Conservation (phyloP, 2,888 invertebrate species). For the Cerceris rybyensis region DNA sequence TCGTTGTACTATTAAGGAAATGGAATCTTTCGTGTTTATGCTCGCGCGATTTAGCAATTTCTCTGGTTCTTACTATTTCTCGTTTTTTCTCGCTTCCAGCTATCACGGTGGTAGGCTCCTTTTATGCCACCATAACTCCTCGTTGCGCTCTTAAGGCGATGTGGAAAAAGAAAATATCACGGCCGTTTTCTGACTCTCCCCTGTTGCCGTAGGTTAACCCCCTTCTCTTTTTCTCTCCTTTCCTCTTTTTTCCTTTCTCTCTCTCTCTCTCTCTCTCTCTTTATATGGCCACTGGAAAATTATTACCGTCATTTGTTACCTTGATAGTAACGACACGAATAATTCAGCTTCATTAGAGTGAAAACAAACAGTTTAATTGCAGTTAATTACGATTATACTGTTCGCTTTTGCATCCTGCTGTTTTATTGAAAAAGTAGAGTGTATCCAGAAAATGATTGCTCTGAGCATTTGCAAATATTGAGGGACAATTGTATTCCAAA, state of each 20-base stretch:
- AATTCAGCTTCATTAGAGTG: background rate
- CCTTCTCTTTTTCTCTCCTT: too few species aligned
- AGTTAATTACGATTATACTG: conserved; percentile 5
- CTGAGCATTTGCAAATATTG: too few species aligned
- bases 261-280: conserved; percentile 11
- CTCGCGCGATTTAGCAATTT: background rate
- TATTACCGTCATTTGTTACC: background rate
- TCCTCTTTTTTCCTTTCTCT: background rate
- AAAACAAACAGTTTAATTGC: conserved; percentile 16
- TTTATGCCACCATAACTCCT: conserved; percentile 24
- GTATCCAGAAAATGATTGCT: too few species aligned
- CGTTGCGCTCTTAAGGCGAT: background rate
- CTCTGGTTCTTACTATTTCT: background rate
- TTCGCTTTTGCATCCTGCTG: too few species aligned
- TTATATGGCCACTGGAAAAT: background rate
- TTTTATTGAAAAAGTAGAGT: too few species aligned
- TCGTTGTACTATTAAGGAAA: background rate
- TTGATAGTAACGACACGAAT: background rate
- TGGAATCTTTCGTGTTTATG: background rate
- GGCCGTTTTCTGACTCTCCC: background rate
- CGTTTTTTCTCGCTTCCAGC: conserved; percentile 7
- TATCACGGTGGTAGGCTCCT: background rate
- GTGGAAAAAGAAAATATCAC: conserved; percentile 6
- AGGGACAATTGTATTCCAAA: too few species aligned
- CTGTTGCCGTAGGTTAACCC: background rate